phyloP scores from a whole-genome alignment of 2,797 vertebrate genomes.

The Pseudochaenichthys georgianus region DNA sequence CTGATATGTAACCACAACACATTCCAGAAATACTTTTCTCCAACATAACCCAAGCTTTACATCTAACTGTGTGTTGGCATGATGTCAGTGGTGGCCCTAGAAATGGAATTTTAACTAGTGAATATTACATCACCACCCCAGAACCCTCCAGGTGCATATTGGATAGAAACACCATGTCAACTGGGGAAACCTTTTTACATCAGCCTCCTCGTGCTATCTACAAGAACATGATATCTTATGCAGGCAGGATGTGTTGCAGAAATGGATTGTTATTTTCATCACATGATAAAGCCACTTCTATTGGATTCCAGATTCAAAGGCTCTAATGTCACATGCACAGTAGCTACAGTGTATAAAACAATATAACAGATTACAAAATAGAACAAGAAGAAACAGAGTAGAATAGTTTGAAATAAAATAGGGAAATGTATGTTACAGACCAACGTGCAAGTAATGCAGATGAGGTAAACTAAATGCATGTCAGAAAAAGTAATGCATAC shows the following conservation, averaged over 20 bases:
- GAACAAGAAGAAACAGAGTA: too few species aligned
- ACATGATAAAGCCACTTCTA: not conserved
- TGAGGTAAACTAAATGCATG: too few species aligned
- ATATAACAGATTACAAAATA: too few species aligned
- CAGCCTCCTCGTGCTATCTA: not conserved
- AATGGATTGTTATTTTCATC: not conserved
- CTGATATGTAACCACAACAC: not conserved
- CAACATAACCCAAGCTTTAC: not conserved
- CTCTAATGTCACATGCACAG: too few species aligned
- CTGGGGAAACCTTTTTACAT: slow-evolving; percentile 14
- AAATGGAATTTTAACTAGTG: slow-evolving; percentile 2
- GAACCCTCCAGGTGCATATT: slow-evolving; percentile 1
- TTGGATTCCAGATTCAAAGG: too few species aligned
- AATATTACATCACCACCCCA: slow-evolving; percentile 20
- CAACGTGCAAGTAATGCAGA: too few species aligned
- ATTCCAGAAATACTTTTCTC: not conserved
- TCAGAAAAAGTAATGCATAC: too few species aligned
- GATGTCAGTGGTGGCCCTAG: not conserved
- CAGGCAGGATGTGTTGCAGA: not conserved
- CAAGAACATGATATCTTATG: not conserved
- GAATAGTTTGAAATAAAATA: too few species aligned
- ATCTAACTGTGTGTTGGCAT: not conserved
- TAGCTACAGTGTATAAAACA: too few species aligned
- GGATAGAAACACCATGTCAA: slow-evolving; percentile 10
- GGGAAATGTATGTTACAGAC: too few species aligned